Evolutionary conservation across 2,797 vertebrate genomes (phyloP).

Genomic region (Astyanax mexicanus): DNA sequence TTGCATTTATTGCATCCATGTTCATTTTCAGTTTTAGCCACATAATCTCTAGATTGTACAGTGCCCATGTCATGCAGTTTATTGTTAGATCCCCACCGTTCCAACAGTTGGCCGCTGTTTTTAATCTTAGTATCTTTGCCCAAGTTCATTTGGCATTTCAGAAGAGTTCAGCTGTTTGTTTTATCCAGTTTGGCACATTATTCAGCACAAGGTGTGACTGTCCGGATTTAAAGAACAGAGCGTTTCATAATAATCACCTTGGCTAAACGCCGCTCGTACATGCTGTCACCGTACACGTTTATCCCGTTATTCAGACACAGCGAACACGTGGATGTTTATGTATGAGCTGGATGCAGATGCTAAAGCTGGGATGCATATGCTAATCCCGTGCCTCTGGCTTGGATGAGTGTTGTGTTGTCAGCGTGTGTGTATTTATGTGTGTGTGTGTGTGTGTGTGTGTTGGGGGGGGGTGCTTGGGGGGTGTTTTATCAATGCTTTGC

Average conservation of each 20-base stretch:
- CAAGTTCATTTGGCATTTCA: background rate
- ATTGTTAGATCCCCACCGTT: too few species aligned
- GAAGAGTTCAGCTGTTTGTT: background rate
- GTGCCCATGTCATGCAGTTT: too few species aligned
- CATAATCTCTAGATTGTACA: too few species aligned
- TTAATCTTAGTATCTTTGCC: background rate
- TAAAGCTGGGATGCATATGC: conserved; percentile 29
- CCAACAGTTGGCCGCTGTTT: too few species aligned
- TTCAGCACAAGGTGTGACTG: background rate
- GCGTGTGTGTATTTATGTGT: conserved; percentile 26
- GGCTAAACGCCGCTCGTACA: conserved; percentile 12
- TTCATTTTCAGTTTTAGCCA: too few species aligned
- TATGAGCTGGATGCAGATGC: conserved; percentile 33
- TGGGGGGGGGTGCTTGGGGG: conserved; percentile 50
- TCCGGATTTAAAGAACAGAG: conserved; percentile 10
- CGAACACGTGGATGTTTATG: conserved; percentile 30
- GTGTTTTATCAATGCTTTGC: conserved; percentile 56
- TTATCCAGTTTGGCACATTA: background rate
- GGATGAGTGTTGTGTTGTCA: background rate
- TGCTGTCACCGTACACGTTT: background rate
- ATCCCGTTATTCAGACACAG: conserved; percentile 27
- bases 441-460: conserved; percentile 9
- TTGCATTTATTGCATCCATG: too few species aligned
- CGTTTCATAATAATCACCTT: conserved; percentile 19
- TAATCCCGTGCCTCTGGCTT: conserved; percentile 16